A percentile compares a stretch with the other conserved stretches of the same genome.
These are phyloP conservation scores for Eulemur macaco DNA, from an alignment of 2,113 vertebrate genomes.

Conservation along the genomic window DNA sequence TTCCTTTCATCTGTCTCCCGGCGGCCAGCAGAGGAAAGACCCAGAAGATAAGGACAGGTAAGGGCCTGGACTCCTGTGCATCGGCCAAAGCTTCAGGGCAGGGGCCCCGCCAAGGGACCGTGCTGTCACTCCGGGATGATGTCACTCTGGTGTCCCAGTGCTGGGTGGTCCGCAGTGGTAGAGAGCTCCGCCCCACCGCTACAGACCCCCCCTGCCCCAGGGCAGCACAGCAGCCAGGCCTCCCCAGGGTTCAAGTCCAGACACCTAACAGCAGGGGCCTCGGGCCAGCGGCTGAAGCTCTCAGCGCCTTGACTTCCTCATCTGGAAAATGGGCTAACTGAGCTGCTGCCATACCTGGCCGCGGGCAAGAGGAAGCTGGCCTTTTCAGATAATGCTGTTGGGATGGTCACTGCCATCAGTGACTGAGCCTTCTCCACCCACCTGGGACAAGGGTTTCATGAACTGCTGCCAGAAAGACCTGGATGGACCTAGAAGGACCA, in stretches of 20 bases:
- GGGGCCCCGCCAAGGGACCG: not conserved
- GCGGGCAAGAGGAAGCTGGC: not conserved
- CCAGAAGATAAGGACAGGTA: no score
- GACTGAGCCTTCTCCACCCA: not conserved
- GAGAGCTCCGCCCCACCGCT: not conserved
- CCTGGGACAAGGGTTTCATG: not conserved
- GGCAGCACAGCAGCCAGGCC: not conserved
- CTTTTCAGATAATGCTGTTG: not conserved
- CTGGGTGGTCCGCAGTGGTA: rapidly evolving
- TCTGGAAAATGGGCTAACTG: not conserved
- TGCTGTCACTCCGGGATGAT: not conserved
- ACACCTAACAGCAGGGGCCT: rapidly evolving
- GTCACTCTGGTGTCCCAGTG: not conserved
- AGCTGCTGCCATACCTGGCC: rapidly evolving
- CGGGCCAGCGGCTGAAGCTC: not conserved
- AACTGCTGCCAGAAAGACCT: no score
- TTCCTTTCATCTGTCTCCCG: not conserved
- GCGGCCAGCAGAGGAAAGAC: not conserved
- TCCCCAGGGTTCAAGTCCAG: not conserved
- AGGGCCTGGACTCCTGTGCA: not conserved
- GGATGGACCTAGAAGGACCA: not conserved
- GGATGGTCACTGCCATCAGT: rapidly evolving
- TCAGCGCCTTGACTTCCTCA: not conserved
- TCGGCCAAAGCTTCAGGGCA: not conserved
- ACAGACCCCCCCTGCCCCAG: not conserved